Conservation (phyloP, 2,888 invertebrate genomes). For the Strigamia transsilvanica region DNA sequence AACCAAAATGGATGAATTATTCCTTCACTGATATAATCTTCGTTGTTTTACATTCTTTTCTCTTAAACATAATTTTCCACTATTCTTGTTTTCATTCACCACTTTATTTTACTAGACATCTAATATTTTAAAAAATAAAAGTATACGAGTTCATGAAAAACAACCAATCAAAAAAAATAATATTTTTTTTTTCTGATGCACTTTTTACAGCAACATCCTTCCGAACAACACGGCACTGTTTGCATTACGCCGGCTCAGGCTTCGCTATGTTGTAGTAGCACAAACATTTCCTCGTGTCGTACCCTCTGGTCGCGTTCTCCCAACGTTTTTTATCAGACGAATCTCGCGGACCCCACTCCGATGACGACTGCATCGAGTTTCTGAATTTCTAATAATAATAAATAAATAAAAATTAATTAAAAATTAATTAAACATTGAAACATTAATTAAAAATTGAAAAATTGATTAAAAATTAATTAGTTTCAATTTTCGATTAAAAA, state of each 20-base stretch:
- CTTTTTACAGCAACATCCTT: background rate
- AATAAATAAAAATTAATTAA: background rate
- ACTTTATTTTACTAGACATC: background rate
- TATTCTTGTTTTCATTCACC: background rate
- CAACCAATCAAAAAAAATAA: slow-evolving; percentile 8
- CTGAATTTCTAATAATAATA: slow-evolving; percentile 48
- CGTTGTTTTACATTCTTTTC: background rate
- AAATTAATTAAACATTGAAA: too few relatives aligned
- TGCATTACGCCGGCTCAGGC: slow-evolving; percentile 2
- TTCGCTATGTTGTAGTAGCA: slow-evolving; percentile 1
- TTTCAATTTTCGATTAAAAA: too few relatives aligned
- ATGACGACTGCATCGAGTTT: background rate
- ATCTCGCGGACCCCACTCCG: slow-evolving; percentile 51
- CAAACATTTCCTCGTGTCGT: slow-evolving; percentile 20
- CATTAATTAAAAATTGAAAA: too few relatives aligned
- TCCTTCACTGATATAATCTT: too few relatives aligned
- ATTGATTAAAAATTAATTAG: too few relatives aligned
- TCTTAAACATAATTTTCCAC: background rate
- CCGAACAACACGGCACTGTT: background rate
- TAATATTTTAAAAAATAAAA: slow-evolving; percentile 2
- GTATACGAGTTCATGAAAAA: slow-evolving; percentile 8
- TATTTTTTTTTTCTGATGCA: background rate
- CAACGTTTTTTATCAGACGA: slow-evolving; percentile 7
- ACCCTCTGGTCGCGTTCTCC: slow-evolving; percentile 10
- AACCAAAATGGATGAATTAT: too few relatives aligned